A percentile compares a stretch with the other conserved stretches of the same genome.
phyloP scores from a whole-genome alignment of 2,113 vertebrate species.

The Coracopsis vasa region DNA sequence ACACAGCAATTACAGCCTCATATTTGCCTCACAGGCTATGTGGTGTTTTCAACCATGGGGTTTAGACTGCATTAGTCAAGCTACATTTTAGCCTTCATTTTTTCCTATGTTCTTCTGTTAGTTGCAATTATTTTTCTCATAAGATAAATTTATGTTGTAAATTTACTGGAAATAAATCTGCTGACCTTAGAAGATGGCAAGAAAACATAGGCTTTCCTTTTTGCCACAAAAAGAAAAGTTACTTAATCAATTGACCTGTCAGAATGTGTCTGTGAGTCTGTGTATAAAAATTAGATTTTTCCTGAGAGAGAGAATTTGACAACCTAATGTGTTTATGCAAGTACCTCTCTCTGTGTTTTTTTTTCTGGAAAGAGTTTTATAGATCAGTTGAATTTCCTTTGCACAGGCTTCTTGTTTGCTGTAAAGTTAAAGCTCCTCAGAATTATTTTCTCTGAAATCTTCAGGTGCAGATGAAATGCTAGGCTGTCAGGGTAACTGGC shows the following conservation, averaged over 20 bases:
- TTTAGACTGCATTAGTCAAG: neutral
- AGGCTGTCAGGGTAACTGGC: neutral
- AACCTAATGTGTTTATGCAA: rapidly evolving
- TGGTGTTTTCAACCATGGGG: neutral
- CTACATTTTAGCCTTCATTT: neutral
- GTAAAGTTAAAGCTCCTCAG: neutral
- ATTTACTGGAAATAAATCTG: neutral
- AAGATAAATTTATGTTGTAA: neutral
- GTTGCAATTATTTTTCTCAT: neutral
- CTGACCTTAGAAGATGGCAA: neutral
- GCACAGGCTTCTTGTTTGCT: neutral
- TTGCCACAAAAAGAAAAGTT: neutral
- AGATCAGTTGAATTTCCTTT: neutral
- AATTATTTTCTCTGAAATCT: neutral
- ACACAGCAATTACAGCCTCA: neutral
- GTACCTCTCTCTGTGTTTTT: neutral
- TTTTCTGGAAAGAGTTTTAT: neutral
- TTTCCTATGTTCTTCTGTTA: neutral
- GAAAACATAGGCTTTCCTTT: neutral
- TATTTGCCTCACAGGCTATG: neutral
- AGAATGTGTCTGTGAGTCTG: neutral
- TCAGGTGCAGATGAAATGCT: neutral
- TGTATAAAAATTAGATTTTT: neutral
- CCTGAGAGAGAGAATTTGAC: neutral
- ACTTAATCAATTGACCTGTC: neutral